Base-by-base conservation (phyloP, 2,797 vertebrate genomes). In the Discoglossus pictus region DNA sequence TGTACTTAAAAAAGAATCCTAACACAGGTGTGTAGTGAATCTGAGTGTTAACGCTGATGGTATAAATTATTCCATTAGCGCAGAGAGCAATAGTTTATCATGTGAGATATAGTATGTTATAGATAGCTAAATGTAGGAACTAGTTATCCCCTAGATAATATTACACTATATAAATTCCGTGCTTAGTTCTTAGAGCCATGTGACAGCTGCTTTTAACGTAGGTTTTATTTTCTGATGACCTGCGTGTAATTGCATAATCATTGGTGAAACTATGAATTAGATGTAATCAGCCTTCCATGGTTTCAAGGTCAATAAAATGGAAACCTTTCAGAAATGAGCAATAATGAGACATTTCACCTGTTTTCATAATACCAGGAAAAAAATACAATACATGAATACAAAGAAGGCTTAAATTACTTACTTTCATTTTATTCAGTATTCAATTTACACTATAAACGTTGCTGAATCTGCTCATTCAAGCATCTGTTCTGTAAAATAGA, bases 291-390 rank as follows among this genome's bases (percentile, higher is more conserved):
- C 59, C 15, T 62, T 62, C 23, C 50, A 39, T 55, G 42, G 43
- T 54, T 62, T 62, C 67, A 70, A 70, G 67, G 67, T 70, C 67
- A 70, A 69, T 70, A 70, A 62, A 70, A 48, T 36, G 43, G 50
- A 70, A 59, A 70, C 67, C 59, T 70, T 56, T 62, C 34, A 56
- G 50, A 70, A 70, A 62, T 62, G 42, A 63, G 59, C 16, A 39
- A 16, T 70, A 70, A 62, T 70, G 40, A 61, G 59, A 55, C 59
- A 56, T 63, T 63, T 70, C 43, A 70, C 67, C 59, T 70, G 51
- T 56, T 62, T 46, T 39, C 56, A 48, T 48, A 40, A 42, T 55
- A 50, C 48, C 40, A 20, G 24, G 18, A 31, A 56, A 47, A 55
- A 25, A 54, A 35, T 46, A 20, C 42, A 47, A 13, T 24, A n/a